phyloP scores from a whole-genome alignment of 1,140 invertebrate species.

The Euborellia annulipes region DNA sequence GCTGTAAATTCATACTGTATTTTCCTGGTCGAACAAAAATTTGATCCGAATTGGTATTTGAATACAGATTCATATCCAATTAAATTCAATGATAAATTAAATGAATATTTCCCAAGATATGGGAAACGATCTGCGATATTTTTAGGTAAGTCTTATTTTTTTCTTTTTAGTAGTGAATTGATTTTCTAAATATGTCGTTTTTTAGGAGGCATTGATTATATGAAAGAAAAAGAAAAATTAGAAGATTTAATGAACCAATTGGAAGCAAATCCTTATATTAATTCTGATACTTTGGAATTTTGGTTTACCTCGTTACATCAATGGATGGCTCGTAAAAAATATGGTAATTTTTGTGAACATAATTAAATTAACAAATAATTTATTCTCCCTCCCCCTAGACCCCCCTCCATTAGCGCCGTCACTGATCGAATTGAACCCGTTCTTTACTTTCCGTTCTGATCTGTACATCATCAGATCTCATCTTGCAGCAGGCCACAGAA shows the following conservation, averaged over 20 bases:
- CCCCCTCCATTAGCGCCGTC: no score
- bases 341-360: conserved; percentile 17
- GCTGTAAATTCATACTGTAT: conserved; percentile 29
- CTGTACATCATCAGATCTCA: no score
- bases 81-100: conserved; percentile 26
- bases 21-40: conserved; percentile 34
- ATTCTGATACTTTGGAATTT: conserved; percentile 25
- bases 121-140: conserved; percentile 34
- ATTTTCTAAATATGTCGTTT: conserved; percentile 1
- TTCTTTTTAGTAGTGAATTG: background rate
- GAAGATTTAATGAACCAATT: conserved; percentile 19
- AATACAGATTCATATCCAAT: conserved; percentile 32
- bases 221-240: conserved; percentile 22
- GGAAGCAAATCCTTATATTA: conserved; percentile 24
- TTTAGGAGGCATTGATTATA: conserved; percentile 25
- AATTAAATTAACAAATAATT: no score
- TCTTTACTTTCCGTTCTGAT: no score
- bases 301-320: conserved; percentile 25
- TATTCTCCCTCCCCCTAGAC: no score
- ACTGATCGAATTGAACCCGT: no score
- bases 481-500: no score
- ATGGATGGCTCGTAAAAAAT: conserved; percentile 19
- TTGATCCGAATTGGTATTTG: conserved; percentile 39
- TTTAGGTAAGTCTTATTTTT: conserved; percentile 21
- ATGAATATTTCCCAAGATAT: conserved; percentile 31